Conservation (phyloP, 2,797 vertebrate genomes). For the Clarias pachynema region DNA sequence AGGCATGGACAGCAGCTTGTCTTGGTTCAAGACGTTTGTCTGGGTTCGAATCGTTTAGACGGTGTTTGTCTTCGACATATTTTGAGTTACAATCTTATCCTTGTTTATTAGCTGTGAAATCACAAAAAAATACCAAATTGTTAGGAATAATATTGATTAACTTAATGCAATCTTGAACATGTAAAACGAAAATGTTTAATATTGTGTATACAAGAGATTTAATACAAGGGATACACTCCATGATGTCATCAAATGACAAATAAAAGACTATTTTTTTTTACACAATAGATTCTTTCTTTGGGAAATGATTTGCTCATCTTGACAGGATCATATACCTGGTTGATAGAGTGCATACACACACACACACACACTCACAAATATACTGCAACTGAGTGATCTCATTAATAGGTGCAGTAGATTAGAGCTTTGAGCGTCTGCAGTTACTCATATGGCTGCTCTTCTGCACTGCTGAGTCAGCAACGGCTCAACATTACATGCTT, state of each 20-base stretch:
- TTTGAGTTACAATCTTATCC: not conserved
- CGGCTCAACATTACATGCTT: constrained; percentile 50
- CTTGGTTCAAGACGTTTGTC: not conserved
- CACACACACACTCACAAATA: not conserved
- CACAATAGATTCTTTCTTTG: not conserved
- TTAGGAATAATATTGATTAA: not conserved
- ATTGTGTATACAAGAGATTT: not conserved
- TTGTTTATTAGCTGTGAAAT: not conserved
- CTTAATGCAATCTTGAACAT: not conserved
- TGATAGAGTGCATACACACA: constrained; percentile 48
- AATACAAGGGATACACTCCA: not conserved
- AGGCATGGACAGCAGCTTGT: not conserved
- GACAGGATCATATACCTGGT: constrained; percentile 58
- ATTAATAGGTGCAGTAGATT: constrained; percentile 67
- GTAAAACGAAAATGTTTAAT: not conserved
- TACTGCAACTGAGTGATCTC: constrained; percentile 36
- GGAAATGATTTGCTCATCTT: constrained; percentile 41
- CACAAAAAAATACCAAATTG: not conserved
- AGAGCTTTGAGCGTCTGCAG: constrained; percentile 57
- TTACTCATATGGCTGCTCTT: constrained; percentile 53
- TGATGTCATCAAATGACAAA: not conserved
- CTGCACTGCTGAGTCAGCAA: constrained; percentile 63
- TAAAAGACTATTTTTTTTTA: not conserved
- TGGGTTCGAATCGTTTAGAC: not conserved
- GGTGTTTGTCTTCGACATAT: not conserved